These are phyloP conservation scores for Linnaemya vulpina DNA, from an alignment of 2,888 invertebrate genomes.

Conservation along the genomic window DNA sequence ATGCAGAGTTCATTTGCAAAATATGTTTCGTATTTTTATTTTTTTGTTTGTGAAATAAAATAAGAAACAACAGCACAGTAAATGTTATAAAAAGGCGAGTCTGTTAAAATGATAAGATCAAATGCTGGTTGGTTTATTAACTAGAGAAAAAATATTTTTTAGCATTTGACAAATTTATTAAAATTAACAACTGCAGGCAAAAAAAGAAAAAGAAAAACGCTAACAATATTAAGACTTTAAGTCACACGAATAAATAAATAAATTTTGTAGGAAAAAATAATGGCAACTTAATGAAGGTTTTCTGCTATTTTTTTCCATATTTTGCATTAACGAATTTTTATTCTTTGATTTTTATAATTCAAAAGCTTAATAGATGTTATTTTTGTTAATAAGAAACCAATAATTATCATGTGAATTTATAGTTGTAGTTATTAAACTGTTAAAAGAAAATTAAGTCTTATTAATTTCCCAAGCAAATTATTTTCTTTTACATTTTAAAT, in stretches of 20 bases:
- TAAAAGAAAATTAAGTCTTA: too few relatives aligned
- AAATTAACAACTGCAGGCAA: slow-evolving; percentile 64
- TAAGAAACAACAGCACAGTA: slow-evolving; percentile 44
- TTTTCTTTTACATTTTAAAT: slow-evolving; percentile 21
- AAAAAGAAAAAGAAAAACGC: slow-evolving; percentile 18
- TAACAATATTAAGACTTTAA: not conserved
- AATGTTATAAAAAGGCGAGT: slow-evolving; percentile 70
- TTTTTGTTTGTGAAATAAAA: slow-evolving; percentile 2
- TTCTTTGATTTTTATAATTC: slow-evolving; percentile 10
- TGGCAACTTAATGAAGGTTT: slow-evolving; percentile 36
- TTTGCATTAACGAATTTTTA: not conserved
- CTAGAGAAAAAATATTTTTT: slow-evolving; percentile 58
- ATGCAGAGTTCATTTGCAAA: slow-evolving; percentile 66
- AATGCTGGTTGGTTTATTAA: slow-evolving; percentile 66
- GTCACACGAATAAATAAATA: slow-evolving; percentile 29
- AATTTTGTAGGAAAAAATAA: slow-evolving; percentile 12
- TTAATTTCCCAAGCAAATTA: not conserved
- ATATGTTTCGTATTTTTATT: too few relatives aligned
- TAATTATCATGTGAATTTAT: not conserved
- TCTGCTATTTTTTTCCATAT: not conserved
- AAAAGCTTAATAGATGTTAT: slow-evolving; percentile 14
- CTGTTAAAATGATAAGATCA: slow-evolving; percentile 69
- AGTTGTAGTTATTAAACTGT: not conserved
- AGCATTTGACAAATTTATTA: slow-evolving; percentile 72
- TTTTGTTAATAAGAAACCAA: not conserved